Conservation (phyloP, 2,888 invertebrate species). For the Matsumyia berberina region DNA sequence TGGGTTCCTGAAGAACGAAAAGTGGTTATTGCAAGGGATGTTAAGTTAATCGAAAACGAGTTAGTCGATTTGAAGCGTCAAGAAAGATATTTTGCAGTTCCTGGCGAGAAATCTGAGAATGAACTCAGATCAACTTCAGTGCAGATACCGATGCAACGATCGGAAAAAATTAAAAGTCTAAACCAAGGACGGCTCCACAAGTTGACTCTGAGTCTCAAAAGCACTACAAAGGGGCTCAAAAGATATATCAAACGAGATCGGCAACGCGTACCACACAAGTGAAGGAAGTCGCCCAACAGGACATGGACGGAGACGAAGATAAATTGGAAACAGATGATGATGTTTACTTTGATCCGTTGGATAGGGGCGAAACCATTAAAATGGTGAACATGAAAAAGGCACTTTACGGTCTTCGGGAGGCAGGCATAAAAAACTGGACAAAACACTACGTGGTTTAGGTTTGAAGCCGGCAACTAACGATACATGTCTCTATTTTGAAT, state of each 20-base stretch:
- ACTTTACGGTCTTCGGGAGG: constrained; percentile 34
- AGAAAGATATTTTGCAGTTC: not conserved
- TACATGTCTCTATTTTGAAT: constrained; percentile 14
- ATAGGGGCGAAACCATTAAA: not conserved
- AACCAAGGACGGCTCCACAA: not conserved
- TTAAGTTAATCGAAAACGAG: constrained; percentile 25
- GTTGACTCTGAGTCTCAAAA: not conserved
- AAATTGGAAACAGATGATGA: constrained; percentile 9
- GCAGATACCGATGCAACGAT: not conserved
- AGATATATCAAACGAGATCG: constrained; percentile 24
- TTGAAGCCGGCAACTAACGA: constrained; percentile 20
- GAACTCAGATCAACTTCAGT: not conserved
- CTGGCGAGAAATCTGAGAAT: not conserved
- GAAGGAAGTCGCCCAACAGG: constrained; percentile 1
- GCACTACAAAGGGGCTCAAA: not conserved
- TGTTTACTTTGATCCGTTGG: not conserved
- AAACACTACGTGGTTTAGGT: not conserved
- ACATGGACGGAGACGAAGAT: not conserved
- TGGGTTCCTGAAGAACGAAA: constrained; percentile 30
- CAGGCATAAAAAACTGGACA: constrained; percentile 22
- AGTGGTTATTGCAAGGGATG: constrained; percentile 24
- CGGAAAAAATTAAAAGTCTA: not conserved
- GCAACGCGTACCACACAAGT: not conserved
- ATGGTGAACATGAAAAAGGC: constrained; percentile 11
- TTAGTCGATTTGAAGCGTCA: not conserved